phyloP scores from a whole-genome alignment of 2,888 invertebrate genomes.

The Synanthedon formicaeformis region DNA sequence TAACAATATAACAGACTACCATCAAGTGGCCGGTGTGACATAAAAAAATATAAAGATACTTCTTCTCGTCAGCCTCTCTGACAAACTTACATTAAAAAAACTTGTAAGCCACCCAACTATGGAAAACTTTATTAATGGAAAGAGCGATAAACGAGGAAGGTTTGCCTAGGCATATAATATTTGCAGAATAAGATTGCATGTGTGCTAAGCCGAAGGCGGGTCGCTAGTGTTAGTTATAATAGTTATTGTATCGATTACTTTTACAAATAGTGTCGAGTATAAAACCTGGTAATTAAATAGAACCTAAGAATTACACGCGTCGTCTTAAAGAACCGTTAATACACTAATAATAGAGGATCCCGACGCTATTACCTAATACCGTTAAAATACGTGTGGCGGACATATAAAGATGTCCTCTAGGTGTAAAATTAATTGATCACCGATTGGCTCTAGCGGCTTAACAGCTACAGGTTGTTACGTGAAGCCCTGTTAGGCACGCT shows the following conservation, averaged over 20 bases:
- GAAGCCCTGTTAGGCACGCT: constrained; percentile 28
- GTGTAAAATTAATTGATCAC: constrained; percentile 45
- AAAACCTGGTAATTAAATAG: not conserved
- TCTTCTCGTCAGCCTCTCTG: too few relatives aligned
- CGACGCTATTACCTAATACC: constrained; percentile 13
- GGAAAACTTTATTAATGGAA: too few relatives aligned
- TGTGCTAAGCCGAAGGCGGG: too few relatives aligned
- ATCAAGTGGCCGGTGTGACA: too few relatives aligned
- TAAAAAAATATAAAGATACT: too few relatives aligned
- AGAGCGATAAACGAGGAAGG: too few relatives aligned
- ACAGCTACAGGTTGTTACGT: constrained; percentile 4
- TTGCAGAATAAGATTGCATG: too few relatives aligned
- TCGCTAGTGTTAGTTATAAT: not conserved
- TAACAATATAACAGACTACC: too few relatives aligned
- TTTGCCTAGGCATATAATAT: too few relatives aligned
- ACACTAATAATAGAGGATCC: constrained; percentile 18
- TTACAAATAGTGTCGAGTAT: too few relatives aligned
- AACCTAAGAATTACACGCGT: not conserved
- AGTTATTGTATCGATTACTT: constrained; percentile 1
- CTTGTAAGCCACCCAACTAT: too few relatives aligned
- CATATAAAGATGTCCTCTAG: constrained; percentile 43
- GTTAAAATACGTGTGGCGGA: constrained; percentile 27
- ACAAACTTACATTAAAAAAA: too few relatives aligned
- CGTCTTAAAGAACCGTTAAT: constrained; percentile 14
- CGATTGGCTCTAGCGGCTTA: constrained; percentile 20